Base-by-base conservation (phyloP, 2,797 vertebrate species). In the Pangasius larnaudii region DNA sequence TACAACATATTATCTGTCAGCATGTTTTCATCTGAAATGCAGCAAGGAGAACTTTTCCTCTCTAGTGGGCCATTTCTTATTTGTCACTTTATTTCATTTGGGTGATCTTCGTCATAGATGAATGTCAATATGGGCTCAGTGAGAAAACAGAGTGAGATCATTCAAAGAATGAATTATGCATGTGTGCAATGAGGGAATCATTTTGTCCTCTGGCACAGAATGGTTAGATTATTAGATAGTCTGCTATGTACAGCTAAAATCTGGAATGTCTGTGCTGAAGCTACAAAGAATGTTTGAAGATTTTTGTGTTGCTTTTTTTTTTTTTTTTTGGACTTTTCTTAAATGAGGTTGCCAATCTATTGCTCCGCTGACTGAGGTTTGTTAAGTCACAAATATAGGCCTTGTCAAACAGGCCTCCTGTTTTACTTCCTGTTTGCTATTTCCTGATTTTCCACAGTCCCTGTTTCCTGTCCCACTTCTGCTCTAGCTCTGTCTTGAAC, bases 81-180 rank as follows among this genome's bases (percentile, higher is more conserved):
- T 71, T 27, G 42, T 72, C n/a, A 3, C 71, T 82, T 7, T 36
- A 78, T 71, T 85, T 89, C 30, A 56, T 78, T 85, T 19, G n/a
- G 14, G 65, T 81, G 90, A 89, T 58, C 78, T 87, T 80, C 39
- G 81, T 87, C 51, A 74, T 78, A 84, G 30, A 90, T 88, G 63
- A 84, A 86, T 78, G 77, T 81, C 89, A 89, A 51, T 87, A 88
- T 77, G 58, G 30, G 71, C 75, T 84, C 59, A 42, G 42, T 87
- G 78, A 51, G 61, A 71, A 88, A 77, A 72, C 63, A 59, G 63
- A 85, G 75, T 85, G 65, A 88, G 80, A 84, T 86, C 84, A 91
- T 80, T 53, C 27, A 39, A 80, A 78, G 65, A 86, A 81, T 85
- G 53, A 77, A 46, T 63, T 85, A 61, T 87, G 16, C 18, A 78